Percentiles rank a stretch among this genome's conserved stretches.
Evolutionary conservation across 2,797 vertebrate genomes (phyloP).

Genomic region (Mus caroli): DNA sequence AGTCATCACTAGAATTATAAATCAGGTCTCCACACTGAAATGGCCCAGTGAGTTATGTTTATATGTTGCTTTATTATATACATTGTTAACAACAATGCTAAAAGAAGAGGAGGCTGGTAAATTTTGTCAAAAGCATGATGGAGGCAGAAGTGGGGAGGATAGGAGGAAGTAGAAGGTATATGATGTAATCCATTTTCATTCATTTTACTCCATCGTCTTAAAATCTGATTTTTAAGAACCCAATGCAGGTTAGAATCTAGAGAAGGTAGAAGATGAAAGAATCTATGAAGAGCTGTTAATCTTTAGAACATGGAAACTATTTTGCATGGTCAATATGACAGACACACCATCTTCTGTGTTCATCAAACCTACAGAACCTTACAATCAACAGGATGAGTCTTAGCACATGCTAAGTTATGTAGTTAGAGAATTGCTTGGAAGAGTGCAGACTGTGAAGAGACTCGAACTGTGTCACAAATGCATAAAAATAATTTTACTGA

Average conservation of each 20-base stretch:
- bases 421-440: neutral
- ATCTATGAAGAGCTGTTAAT: neutral
- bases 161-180: neutral
- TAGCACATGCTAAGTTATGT: neutral
- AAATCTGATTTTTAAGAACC: neutral
- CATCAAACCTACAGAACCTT: neutral
- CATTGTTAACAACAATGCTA: neutral
- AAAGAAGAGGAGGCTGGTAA: neutral
- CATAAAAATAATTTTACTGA: neutral
- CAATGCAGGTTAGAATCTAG: neutral
- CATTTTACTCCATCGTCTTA: neutral
- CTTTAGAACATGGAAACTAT: neutral
- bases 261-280: neutral
- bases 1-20: neutral
- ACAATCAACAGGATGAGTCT: neutral
- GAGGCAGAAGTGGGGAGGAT: neutral
- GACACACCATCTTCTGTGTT: neutral
- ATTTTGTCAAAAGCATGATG: neutral
- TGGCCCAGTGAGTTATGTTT: neutral
- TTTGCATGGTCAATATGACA: neutral
- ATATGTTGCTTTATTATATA: neutral
- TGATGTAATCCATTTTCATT: neutral
- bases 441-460: neutral
- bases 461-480: neutral
- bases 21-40: too few relatives aligned